Evolutionary conservation across 2,797 vertebrate genomes (phyloP).

Genomic region (Schizopygopsis malacanthus): DNA sequence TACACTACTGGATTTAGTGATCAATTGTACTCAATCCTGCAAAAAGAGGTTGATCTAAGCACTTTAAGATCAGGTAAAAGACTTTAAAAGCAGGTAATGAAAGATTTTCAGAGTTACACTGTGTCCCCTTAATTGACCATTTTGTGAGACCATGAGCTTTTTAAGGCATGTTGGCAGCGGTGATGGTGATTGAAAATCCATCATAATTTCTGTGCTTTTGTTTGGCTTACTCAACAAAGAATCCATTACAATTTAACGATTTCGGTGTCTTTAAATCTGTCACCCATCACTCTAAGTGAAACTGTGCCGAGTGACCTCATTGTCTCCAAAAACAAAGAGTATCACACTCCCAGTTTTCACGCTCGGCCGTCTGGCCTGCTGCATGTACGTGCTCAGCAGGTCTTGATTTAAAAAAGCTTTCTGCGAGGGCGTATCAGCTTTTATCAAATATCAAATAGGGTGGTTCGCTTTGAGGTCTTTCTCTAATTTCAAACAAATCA

Average conservation of each 20-base stretch:
- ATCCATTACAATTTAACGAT: conserved; percentile 23
- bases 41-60: conserved; percentile 1
- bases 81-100: conserved; percentile 12
- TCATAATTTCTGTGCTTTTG: conserved; percentile 40
- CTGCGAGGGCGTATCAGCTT: conserved; percentile 11
- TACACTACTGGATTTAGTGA: neutral
- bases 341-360: conserved; percentile 6
- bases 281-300: conserved; percentile 32
- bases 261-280: conserved; percentile 27
- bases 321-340: conserved; percentile 39
- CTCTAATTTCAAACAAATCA: conserved; percentile 48
- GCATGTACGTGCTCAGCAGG: conserved; percentile 8
- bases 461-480: conserved; percentile 13
- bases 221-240: conserved; percentile 43
- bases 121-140: conserved; percentile 23
- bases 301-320: conserved; percentile 32
- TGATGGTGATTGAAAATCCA: conserved; percentile 33
- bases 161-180: conserved; percentile 14
- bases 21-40: neutral
- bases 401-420: conserved; percentile 31
- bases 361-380: neutral
- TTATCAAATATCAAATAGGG: conserved; percentile 37
- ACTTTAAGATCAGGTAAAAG: too few relatives aligned
- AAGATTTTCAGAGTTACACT: conserved; percentile 17
- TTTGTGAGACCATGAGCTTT: neutral